Evolutionary conservation across 2,888 invertebrate genomes (phyloP), one percentile per base, ranked within the genome.

Genomic region (Leptinotarsa peninsularis): DNA sequence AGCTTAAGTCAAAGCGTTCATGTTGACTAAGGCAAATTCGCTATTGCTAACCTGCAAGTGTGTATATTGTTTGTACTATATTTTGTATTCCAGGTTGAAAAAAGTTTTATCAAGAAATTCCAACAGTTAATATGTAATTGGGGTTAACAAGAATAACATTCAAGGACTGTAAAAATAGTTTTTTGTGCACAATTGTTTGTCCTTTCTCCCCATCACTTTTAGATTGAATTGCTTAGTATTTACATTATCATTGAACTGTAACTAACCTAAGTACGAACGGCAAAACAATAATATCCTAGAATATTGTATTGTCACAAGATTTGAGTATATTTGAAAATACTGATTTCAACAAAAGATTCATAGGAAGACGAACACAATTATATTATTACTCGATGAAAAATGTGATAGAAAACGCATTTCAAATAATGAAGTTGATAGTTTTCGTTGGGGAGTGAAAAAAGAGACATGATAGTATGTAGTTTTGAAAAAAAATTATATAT

Each of bases 231-330:
- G 74, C 63, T 58, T 49, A 73, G 54, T 74, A 74, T 66, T 70
- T 56, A 72, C 72, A 69, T 60, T 71, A 67, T 71, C 67, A 68
- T 67, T 66, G 69, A 72, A 72, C 58, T 72, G 71, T 71, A 73
- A 75, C 67, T 68, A 68, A 71, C 71, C 75, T 75, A 72, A 73
- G 66, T 76, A 66, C 70, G 21, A 70, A 76, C 73, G 66, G 74
- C 54, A 50, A 50, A 67, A 77, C 52, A 77, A 76, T 77, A 76
- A 80, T 76, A 81, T 82, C 78, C 80, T 83, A 83, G 80, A 80
- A 82, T 84, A 84, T 84, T 83, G 87, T 87, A 87, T 87, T 87
- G 87, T 87, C 87, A 86, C 86, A 85, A 85, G 87, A 86, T 87
- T 84, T 87, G 86, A 87, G 87, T 86, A 86, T 83, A 81, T 81